Evolutionary conservation across 2,113 vertebrate species (phyloP), one percentile per base, ranked within the genome.

Genomic region (Miniopterus natalensis): DNA sequence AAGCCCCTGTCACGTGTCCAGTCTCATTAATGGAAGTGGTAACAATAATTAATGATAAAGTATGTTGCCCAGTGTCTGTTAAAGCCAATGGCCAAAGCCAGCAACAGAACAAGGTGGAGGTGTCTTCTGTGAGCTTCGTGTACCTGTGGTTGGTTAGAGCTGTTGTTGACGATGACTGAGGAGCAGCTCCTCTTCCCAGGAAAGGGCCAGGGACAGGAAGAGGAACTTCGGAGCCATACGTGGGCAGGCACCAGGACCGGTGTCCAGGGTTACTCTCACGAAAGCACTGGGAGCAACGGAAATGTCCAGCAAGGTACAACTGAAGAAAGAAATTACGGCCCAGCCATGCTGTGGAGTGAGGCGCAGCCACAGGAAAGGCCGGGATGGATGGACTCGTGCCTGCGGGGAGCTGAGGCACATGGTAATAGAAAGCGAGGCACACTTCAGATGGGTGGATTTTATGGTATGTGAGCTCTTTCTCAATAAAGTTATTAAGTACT

Each of bases 121-220:
- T 21, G 4, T 42, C 7, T 36, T 80, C 42, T 70, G 59, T 23
- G 8, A 53, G 68, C 5, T 1, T 31, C 1, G 0, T 12, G 45
- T 2, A 6, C 20, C 6, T 27, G 10, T 42, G 23, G 8, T 66
- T 36, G 89, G 59, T 61, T 36, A 61, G 36, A 7, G 45, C 57
- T 20, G 14, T 27, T 20, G 3, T 47, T 40, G 29, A 66, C 2
- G 1, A 12, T 15, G 27, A 31, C 17, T 1, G 18, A 49, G 63
- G n/a, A 36, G 5, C 23, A 47, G 53, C 17, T n/a, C 29, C 21
- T 17, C 17, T 57, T 71, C 25, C 74, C 63, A n/a, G 68, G 3
- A 40, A 92, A 94, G n/a, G 23, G 29, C 25, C 55, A 10, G 63
- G 31, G 10, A 12, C 61, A 11, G 53, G 45, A 65, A 25, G 21